These are phyloP conservation scores for Acholoe squamosa DNA, from an alignment of 2,888 invertebrate species.

Conservation along the genomic window DNA sequence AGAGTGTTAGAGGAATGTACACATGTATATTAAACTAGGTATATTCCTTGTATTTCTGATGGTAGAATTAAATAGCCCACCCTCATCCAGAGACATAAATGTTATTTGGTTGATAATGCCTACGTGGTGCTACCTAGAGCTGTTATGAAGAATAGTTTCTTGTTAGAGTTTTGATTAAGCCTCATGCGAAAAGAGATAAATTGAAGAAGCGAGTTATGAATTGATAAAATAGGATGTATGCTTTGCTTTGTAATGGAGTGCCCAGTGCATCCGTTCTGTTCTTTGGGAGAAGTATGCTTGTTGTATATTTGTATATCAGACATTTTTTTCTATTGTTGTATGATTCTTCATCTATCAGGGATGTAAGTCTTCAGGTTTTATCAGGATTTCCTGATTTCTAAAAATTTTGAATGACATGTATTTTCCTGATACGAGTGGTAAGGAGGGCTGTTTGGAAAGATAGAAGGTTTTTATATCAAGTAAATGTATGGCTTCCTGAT, in stretches of 20 bases:
- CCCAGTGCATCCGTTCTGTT: neutral
- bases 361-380: no score
- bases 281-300: neutral
- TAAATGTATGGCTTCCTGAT: no score
- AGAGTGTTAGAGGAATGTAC: neutral
- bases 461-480: no score
- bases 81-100: constrained; percentile 24
- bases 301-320: constrained; percentile 10
- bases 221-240: neutral
- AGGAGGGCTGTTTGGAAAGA: no score
- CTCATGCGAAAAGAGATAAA: neutral
- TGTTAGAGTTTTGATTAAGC: neutral
- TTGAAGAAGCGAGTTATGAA: neutral
- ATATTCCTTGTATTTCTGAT: neutral
- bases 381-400: no score
- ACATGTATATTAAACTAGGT: neutral
- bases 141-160: neutral
- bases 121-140: constrained; percentile 33
- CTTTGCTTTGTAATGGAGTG: neutral
- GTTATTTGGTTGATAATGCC: neutral
- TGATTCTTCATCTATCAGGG: neutral
- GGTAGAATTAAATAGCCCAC: neutral
- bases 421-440: no score
- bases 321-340: neutral
- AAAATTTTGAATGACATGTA: no score